Conservation (phyloP, 1,140 invertebrate genomes). For the Anastatus disparis region DNA sequence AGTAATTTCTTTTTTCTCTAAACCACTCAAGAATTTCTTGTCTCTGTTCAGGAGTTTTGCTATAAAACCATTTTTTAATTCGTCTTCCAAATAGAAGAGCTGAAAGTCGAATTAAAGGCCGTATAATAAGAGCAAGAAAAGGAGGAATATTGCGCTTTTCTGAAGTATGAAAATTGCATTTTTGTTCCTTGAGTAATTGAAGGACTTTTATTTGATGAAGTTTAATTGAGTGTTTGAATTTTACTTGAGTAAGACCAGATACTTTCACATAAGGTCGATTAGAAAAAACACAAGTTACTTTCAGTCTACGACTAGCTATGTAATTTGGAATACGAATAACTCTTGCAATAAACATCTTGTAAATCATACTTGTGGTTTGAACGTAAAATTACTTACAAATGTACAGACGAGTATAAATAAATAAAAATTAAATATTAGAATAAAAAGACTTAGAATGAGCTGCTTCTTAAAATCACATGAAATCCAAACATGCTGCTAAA, state of each 20-base stretch:
- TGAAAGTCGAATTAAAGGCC: constrained; percentile 54
- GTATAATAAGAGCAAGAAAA: constrained; percentile 50
- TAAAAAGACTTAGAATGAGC: constrained; percentile 17
- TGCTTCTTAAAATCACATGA: constrained; percentile 36
- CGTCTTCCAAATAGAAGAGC: constrained; percentile 59
- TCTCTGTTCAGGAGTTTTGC: constrained; percentile 56
- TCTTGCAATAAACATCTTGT: constrained; percentile 18
- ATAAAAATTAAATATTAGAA: constrained; percentile 14
- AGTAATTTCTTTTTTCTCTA: constrained; percentile 38
- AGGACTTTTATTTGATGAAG: no score
- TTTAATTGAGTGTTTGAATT: constrained; percentile 26
- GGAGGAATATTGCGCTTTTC: constrained; percentile 49
- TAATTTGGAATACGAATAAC: constrained; percentile 6
- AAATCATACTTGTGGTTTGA: neutral
- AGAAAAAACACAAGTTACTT: constrained; percentile 4
- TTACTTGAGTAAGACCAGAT: neutral
- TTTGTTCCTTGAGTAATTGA: constrained; percentile 37
- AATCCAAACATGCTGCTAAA: constrained; percentile 47
- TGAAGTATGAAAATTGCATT: constrained; percentile 55
- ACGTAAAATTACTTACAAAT: neutral
- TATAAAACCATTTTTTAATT: constrained; percentile 67
- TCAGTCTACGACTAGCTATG: neutral
- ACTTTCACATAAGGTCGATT: neutral
- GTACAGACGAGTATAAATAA: neutral
- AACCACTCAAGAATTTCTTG: constrained; percentile 52